A percentile compares a stretch with the other conserved stretches of the same genome.
Conservation (phyloP, 2,888 invertebrate genomes). For the Elysia crispata region DNA sequence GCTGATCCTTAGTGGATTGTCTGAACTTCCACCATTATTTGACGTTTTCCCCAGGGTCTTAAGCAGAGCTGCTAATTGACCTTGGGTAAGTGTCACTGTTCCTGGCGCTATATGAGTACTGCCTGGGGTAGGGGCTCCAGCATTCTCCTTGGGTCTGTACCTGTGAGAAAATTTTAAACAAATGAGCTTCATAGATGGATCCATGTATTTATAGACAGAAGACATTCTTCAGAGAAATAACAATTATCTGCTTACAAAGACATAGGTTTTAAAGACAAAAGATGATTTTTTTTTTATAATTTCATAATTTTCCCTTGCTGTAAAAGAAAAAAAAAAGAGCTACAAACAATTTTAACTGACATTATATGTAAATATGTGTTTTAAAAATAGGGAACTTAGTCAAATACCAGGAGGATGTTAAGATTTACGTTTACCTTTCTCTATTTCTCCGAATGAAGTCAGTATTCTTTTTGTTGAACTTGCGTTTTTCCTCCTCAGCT, state of each 20-base stretch:
- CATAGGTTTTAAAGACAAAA: too few species aligned
- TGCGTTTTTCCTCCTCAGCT: conserved; percentile 56
- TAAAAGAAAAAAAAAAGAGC: too few species aligned
- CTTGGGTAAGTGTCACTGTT: conserved; percentile 70
- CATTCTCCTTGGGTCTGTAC: conserved; percentile 34
- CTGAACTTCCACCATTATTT: conserved; percentile 53
- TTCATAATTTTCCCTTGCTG: too few species aligned
- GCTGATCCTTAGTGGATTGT: conserved; percentile 65
- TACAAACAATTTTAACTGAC: too few species aligned
- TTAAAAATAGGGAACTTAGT: too few species aligned
- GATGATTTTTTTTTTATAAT: too few species aligned
- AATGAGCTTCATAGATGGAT: too few species aligned
- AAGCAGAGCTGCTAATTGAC: conserved; percentile 70
- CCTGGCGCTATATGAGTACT: conserved; percentile 51
- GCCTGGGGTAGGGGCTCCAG: conserved; percentile 27
- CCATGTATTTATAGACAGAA: too few species aligned
- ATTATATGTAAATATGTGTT: too few species aligned
- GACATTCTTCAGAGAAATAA: too few species aligned
- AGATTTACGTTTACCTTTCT: conserved; percentile 47
- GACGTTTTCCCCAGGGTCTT: conserved; percentile 65
- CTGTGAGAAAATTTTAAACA: neutral
- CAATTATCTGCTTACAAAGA: too few species aligned
- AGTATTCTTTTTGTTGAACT: conserved; percentile 61
- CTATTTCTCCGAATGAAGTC: conserved; percentile 65
- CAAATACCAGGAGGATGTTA: neutral